These are phyloP conservation scores for Desmodus rotundus DNA, from an alignment of 2,113 vertebrate genomes.

Conservation along the genomic window DNA sequence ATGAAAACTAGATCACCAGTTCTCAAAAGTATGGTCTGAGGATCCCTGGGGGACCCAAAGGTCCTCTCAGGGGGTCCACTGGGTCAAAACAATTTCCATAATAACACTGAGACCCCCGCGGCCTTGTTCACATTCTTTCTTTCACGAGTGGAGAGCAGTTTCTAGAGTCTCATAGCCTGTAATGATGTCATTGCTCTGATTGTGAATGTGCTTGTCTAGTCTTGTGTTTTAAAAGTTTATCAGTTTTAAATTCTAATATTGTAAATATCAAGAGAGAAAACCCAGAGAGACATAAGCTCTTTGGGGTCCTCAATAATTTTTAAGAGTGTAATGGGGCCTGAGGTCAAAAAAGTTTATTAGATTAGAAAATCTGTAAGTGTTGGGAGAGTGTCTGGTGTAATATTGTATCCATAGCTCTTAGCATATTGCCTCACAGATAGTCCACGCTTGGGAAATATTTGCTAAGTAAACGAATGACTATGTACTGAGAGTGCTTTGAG, in stretches of 20 bases:
- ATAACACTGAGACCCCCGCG: not conserved
- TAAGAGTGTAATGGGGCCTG: not conserved
- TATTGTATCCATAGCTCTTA: not conserved
- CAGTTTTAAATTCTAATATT: not conserved
- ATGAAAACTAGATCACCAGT: not conserved
- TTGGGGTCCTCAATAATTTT: not conserved
- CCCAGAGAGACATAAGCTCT: not conserved
- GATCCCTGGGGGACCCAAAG: not conserved
- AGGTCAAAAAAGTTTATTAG: not conserved
- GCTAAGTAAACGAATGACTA: not conserved
- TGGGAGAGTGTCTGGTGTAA: not conserved
- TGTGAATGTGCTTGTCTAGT: not conserved
- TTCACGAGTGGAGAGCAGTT: not conserved
- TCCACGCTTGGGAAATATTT: not conserved
- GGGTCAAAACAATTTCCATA: not conserved
- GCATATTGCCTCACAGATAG: not conserved
- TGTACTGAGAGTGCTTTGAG: not conserved
- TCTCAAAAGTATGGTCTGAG: not conserved
- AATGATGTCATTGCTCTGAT: not conserved
- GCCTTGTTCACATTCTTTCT: not conserved
- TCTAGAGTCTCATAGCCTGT: not conserved
- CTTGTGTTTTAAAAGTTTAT: not conserved
- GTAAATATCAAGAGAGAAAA: not conserved
- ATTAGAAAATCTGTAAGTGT: not conserved
- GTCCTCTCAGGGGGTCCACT: not conserved